A percentile compares a stretch with the other conserved stretches of the same genome.
These are phyloP conservation scores for Poeciliopsis turneri DNA, from an alignment of 2,797 vertebrate genomes.

Conservation along the genomic window DNA sequence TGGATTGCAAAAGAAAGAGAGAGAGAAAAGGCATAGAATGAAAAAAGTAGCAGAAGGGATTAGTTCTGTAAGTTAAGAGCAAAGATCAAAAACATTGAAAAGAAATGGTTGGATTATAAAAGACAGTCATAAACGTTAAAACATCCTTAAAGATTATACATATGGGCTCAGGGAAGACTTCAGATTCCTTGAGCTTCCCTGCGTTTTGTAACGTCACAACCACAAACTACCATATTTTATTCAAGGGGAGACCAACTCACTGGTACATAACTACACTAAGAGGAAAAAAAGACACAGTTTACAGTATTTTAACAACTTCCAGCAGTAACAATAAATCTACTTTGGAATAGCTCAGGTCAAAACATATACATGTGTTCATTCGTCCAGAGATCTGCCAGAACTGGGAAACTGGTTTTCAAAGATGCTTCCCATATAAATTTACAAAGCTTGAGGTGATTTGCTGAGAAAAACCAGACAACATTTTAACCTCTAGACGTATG, in stretches of 20 bases:
- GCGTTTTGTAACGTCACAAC: not conserved
- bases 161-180: not conserved
- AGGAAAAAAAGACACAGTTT: not conserved
- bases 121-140: not conserved
- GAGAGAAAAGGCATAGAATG: not conserved
- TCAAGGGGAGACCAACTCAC: not conserved
- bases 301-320: not conserved
- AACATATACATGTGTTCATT: not conserved
- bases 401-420: not conserved
- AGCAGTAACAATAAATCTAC: not conserved
- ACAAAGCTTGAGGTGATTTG: no score
- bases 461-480: no score
- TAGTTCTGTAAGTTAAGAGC: not conserved
- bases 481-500: no score
- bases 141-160: not conserved
- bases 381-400: not conserved
- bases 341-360: not conserved
- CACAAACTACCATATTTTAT: not conserved
- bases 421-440: not conserved
- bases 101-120: not conserved
- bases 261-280: not conserved
- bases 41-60: not conserved
- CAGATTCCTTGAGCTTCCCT: not conserved
- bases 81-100: slow-evolving; percentile 4
- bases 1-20: not conserved